Evolutionary conservation across 2,888 invertebrate genomes (phyloP).

Genomic region (Steinernema scapterisci): DNA sequence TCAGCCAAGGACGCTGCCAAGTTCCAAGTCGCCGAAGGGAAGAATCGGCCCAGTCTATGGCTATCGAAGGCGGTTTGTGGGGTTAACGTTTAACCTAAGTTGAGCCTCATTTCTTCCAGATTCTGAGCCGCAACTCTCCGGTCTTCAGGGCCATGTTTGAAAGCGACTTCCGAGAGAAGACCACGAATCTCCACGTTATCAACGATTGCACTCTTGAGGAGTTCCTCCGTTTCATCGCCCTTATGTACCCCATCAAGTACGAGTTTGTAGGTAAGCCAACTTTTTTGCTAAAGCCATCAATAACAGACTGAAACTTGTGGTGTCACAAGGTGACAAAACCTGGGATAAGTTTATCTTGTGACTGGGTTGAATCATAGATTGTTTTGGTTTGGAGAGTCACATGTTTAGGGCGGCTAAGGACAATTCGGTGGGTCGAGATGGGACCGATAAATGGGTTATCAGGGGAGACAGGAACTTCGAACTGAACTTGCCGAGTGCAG

Average conservation of each 20-base stretch:
- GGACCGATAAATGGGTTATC: too few relatives aligned
- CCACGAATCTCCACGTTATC: conserved; percentile 5
- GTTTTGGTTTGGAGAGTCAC: not conserved
- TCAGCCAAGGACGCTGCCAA: conserved; percentile 8
- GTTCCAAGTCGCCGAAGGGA: conserved; percentile 11
- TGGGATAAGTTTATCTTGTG: conserved; percentile 25
- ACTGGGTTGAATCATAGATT: not conserved
- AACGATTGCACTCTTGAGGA: conserved; percentile 19
- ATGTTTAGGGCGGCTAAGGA: not conserved
- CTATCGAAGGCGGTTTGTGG: not conserved
- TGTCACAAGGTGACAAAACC: too few relatives aligned
- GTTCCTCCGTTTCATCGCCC: conserved; percentile 15
- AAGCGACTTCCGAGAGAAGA: not conserved
- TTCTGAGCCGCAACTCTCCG: conserved; percentile 12
- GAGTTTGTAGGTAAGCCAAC: conserved; percentile 18
- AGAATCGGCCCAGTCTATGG: conserved; percentile 7
- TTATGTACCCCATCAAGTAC: conserved; percentile 24
- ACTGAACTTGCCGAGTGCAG: not conserved
- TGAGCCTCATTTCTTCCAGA: not conserved
- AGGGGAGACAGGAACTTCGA: too few relatives aligned
- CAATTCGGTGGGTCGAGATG: too few relatives aligned
- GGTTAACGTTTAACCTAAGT: not conserved
- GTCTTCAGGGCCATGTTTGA: conserved; percentile 19
- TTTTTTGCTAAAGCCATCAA: not conserved
- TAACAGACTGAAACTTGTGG: not conserved